Evolutionary conservation across 1,140 invertebrate species (phyloP), one percentile per base, ranked within the genome.

Genomic region (Phymorhynchus buccinoides): DNA sequence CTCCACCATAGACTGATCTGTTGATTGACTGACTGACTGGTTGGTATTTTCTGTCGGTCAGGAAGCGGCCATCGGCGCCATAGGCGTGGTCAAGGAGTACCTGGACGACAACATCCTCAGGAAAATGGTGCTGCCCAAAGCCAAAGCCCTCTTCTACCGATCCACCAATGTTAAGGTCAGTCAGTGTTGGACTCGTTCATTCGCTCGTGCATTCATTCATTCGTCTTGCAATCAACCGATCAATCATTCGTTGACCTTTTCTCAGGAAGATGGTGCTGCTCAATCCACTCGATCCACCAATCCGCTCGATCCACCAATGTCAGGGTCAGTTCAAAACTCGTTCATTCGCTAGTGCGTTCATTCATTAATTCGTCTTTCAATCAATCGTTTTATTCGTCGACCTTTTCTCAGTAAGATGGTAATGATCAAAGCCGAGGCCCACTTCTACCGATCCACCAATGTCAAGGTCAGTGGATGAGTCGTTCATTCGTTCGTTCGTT

Each of bases 71-170:
- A 95, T 99, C 75, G 95, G 97, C 80, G 97, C 97, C 27, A 96
- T 98, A 2, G 95, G 96, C 48, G 97, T 97, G 89, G 96, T 98
- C 9, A 96, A 96, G 37, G 96, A 97, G 85, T 96, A 96, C 91
- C 94, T 99, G 86, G 96, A 98, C 86, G 97, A 98, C 88, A 95
- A 95, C 37, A 95, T 96, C 12, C 96, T 99, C 82, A 95, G 96
- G 77, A 95, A 95, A 85, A 96, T 96, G 93, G 96, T 99, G 9
- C 93, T 99, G 84, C 97, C 96, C 0, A 97, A 97, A 94, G 96
- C 97, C 18, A 98, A 97, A 92, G 92, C 95, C 79, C 96, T 99
- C 3, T 97, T 98, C 88, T 96, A 97, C 90, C 97, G 96, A 88
- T 97, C 97, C 92, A 95, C 96, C 37, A 93, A 92, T 88, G 91